A percentile compares a stretch with the other conserved stretches of the same genome.
These are phyloP conservation scores for Rhinoraja longicauda DNA, from an alignment of 2,797 vertebrate genomes.

Conservation along the genomic window DNA sequence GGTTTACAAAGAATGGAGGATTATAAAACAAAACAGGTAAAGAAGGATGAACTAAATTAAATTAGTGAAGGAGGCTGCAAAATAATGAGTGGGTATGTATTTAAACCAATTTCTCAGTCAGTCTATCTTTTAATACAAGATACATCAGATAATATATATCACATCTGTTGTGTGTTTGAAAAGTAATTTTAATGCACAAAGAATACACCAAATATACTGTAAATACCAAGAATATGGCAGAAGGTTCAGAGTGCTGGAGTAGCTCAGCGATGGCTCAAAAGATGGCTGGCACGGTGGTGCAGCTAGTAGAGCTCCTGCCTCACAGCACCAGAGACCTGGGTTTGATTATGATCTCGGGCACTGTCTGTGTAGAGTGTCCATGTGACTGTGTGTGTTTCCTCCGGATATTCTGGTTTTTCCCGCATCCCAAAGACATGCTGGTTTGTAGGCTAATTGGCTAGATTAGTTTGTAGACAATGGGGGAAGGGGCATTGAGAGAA, in stretches of 20 bases:
- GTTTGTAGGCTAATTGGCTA: no score
- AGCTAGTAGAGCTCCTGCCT: no score
- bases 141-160: neutral
- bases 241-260: neutral
- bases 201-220: neutral
- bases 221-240: neutral
- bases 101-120: neutral
- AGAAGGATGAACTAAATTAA: neutral
- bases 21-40: neutral
- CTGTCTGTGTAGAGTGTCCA: no score
- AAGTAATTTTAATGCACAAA: neutral
- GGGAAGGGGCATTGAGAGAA: no score
- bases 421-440: no score
- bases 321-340: no score
- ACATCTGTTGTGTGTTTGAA: neutral
- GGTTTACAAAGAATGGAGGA: neutral
- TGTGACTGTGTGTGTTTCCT: no score
- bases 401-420: no score
- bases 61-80: neutral
- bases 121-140: neutral
- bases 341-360: no score
- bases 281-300: no score
- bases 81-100: neutral
- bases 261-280: neutral
- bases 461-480: neutral